Evolutionary conservation across 2,113 vertebrate species (phyloP), one percentile per base, ranked within the genome.

Genomic region (Phyllopteryx taeniolatus): DNA sequence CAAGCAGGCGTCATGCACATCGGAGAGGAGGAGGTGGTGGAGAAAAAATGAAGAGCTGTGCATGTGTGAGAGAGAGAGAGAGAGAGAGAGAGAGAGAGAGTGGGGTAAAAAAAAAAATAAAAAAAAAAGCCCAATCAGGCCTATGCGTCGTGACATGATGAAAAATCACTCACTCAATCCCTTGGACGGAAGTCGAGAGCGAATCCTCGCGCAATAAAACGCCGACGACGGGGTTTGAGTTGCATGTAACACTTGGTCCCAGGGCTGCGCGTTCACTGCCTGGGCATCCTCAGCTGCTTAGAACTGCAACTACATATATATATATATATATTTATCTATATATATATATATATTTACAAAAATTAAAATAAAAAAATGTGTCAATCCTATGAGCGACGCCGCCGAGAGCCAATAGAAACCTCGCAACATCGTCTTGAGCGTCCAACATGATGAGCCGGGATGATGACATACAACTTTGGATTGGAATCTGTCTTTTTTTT

Each of bases 91-190:
- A 72, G 65, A 15, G 56, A 14, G 31, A 8, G 33, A 42, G 63
- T 12, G 14, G 61, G 15, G 62, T 42, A 71, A n/a, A 35, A 60
- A 51, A 17, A 51, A 17, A 51, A 17, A 39, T 1, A 39, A 39
- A 39, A 42, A 39, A 64, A 43, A 64, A 43, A 64, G 39, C 43
- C 61, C 64, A 62, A 60, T 62, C 66, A 43, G 85, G 71, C 77
- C 81, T 49, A 73, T 54, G 84, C 78, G 83, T 88, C 87, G 85
- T 87, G 88, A 89, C 86, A 80, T 70, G 70, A 81, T 80, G 74
- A 79, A 72, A 86, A 73, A 67, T 56, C 76, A 88, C 90, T 91
- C 85, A 89, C 88, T 86, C 76, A 78, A 49, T 73, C 77, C 69
- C 63, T 27, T 73, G 76, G 75, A 71, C 43, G 77, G 67, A 76